Conservation (phyloP, 2,888 invertebrate species). For the Drosophila pseudotakahashii region DNA sequence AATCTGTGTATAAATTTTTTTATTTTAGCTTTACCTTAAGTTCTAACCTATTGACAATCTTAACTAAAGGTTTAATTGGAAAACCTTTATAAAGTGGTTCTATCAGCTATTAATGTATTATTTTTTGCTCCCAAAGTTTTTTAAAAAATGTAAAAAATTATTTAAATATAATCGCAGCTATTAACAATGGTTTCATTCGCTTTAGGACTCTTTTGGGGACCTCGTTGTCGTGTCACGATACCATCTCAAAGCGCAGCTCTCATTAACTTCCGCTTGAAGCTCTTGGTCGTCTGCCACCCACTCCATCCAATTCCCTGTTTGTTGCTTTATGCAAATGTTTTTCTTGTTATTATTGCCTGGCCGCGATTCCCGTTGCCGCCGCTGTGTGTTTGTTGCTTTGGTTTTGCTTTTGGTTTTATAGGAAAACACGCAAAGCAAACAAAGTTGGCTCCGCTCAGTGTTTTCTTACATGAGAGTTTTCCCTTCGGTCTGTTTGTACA, state of each 20-base stretch:
- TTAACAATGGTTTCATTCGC: no score
- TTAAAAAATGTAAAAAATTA: no score
- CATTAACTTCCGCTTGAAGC: conserved; percentile 75
- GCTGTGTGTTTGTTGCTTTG: conserved; percentile 54
- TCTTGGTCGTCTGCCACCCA: conserved; percentile 4
- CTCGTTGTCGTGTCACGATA: conserved; percentile 14
- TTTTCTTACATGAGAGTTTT: conserved; percentile 37
- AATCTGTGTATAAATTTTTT: no score
- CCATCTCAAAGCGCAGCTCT: conserved; percentile 37
- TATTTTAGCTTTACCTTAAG: no score
- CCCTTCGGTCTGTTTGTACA: conserved; percentile 68
- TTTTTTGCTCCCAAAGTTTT: no score
- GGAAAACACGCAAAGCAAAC: conserved; percentile 79
- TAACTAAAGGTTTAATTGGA: no score
- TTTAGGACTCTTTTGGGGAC: not conserved
- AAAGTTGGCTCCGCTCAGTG: conserved; percentile 57
- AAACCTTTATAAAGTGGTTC: no score
- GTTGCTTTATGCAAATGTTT: conserved; percentile 77
- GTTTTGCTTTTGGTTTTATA: conserved; percentile 64
- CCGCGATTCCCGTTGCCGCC: conserved; percentile 38
- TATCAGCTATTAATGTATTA: no score
- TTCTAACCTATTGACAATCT: no score
- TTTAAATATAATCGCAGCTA: no score
- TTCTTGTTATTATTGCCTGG: conserved; percentile 68
- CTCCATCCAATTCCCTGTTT: conserved; percentile 51